These are phyloP conservation scores for Dynastes hyllus DNA, from an alignment of 2,888 invertebrate genomes.

Conservation along the genomic window DNA sequence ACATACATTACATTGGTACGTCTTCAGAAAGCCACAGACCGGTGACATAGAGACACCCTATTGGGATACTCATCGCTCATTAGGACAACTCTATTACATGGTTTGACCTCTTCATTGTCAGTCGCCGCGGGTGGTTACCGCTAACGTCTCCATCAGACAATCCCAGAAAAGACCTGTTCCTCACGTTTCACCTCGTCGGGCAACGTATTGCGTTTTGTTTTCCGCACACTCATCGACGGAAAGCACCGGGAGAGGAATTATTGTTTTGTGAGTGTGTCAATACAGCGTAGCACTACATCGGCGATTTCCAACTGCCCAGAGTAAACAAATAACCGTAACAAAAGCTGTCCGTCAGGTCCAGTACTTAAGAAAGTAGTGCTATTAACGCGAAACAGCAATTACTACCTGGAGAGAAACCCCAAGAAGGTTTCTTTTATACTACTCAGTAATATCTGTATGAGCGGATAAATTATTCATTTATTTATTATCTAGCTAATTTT, in stretches of 20 bases:
- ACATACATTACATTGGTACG: constrained; percentile 38
- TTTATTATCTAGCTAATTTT: too few relatives aligned
- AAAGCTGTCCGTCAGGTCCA: constrained; percentile 13
- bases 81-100: constrained; percentile 67
- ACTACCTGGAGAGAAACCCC: constrained; percentile 8
- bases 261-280: constrained; percentile 30
- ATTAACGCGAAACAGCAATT: constrained; percentile 23
- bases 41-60: constrained; percentile 62
- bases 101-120: constrained; percentile 64
- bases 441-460: background rate
- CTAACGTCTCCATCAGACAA: constrained; percentile 49
- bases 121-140: constrained; percentile 60
- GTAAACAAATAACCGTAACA: constrained; percentile 44
- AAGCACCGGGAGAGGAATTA: constrained; percentile 15
- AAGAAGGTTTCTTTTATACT: background rate
- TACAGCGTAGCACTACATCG: background rate
- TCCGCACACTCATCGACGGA: constrained; percentile 34
- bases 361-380: constrained; percentile 12
- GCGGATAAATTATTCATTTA: too few relatives aligned
- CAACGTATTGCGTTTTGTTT: constrained; percentile 26
- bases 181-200: constrained; percentile 26
- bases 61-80: constrained; percentile 64
- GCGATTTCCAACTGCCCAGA: background rate
- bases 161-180: constrained; percentile 48
- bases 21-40: constrained; percentile 52